Evolutionary conservation across 2,888 invertebrate species (phyloP).

Genomic region (Argyresthia albistria): DNA sequence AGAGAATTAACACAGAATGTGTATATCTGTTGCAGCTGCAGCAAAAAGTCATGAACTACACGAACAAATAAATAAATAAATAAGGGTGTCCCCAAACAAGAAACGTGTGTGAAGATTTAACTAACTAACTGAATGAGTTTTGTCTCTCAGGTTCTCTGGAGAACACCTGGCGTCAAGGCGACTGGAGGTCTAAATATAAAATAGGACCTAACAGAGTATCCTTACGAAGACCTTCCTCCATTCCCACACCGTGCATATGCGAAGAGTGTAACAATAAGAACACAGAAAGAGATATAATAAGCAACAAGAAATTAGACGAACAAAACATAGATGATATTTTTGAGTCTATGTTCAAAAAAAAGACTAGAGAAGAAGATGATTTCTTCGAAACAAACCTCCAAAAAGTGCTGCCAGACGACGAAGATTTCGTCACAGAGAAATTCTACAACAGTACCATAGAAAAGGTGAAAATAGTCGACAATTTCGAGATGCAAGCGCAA

Average conservation of each 20-base stretch:
- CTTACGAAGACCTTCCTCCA: conserved; percentile 27
- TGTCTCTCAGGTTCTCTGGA: conserved; percentile 74
- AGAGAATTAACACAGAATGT: no score
- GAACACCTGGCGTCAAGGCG: conserved; percentile 88
- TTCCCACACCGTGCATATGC: conserved; percentile 26
- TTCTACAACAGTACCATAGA: conserved; percentile 45
- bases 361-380: background rate
- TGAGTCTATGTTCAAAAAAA: background rate
- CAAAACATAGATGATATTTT: no score
- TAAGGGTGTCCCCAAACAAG: no score
- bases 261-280: conserved; percentile 10
- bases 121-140: conserved; percentile 11
- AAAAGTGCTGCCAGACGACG: conserved; percentile 37
- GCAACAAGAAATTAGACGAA: background rate
- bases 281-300: conserved; percentile 2
- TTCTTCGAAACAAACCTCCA: conserved; percentile 10
- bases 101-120: no score
- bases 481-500: conserved; percentile 47
- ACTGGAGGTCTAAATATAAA: conserved; percentile 69
- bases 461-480: conserved; percentile 31
- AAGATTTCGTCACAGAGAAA: conserved; percentile 42
- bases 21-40: no score
- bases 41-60: no score
- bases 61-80: no score
- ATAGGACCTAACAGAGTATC: conserved; percentile 37